Conservation (phyloP, 2,113 vertebrate species). For the Dipodomys merriami region DNA sequence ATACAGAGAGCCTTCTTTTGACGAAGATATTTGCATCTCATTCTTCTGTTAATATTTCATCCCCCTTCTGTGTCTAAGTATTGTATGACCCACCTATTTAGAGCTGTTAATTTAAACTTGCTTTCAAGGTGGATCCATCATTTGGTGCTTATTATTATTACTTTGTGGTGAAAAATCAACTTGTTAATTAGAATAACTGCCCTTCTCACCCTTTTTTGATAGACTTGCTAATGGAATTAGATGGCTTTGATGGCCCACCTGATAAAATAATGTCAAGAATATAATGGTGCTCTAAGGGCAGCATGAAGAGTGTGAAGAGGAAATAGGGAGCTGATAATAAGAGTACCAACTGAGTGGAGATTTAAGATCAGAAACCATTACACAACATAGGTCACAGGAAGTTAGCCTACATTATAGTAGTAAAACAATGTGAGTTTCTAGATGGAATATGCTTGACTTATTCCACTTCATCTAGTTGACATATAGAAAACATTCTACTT, state of each 20-base stretch:
- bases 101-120: conserved; percentile 64
- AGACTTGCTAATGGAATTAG: conserved; percentile 79
- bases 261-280: conserved; percentile 77
- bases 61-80: not conserved
- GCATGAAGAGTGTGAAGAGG: conserved; percentile 56
- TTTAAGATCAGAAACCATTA: conserved; percentile 11
- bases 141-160: conserved; percentile 47
- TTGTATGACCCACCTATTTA: conserved; percentile 29
- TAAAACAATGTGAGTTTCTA: not conserved
- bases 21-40: not conserved
- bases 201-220: conserved; percentile 74
- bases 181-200: conserved; percentile 81
- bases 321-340: conserved; percentile 61
- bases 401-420: not conserved
- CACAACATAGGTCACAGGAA: conserved; percentile 11
- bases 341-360: not conserved
- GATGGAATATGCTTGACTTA: not conserved
- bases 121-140: conserved; percentile 70
- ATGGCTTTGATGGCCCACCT: conserved; percentile 71
- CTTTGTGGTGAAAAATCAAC: conserved; percentile 69
- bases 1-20: not conserved
- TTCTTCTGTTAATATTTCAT: not conserved
- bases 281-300: conserved; percentile 78
- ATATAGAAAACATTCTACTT: not conserved
- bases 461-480: not conserved